Base-by-base conservation (phyloP, 1,140 invertebrate species). In the Pygmarrhopalites habei region DNA sequence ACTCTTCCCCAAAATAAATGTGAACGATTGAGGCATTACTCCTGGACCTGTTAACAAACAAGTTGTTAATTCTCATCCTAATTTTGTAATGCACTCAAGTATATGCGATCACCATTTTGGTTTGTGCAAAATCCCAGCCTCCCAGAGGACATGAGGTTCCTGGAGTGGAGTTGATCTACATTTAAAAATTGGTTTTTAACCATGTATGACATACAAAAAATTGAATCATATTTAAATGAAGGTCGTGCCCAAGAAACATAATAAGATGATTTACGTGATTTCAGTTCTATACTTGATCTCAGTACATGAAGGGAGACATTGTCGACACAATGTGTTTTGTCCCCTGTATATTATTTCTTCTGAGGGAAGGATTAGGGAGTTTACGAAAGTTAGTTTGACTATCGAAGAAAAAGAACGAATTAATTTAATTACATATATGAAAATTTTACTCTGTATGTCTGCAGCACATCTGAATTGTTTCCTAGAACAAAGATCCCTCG, bases 251-350 rank as follows among this genome's bases (percentile, higher is more conserved):
- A n/a, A n/a, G n/a, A n/a, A n/a, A n/a, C n/a, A n/a, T n/a, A n/a
- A n/a, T n/a, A n/a, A n/a, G n/a, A n/a, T n/a, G n/a, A n/a, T n/a
- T n/a, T n/a, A n/a, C n/a, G 61, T 47, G 1, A 39, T 60, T 30
- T 67, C 52, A 2, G 62, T 35, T 19, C n/a, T 3, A 19, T 60
- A 67, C 1, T 12, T 35, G 10, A 70, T 58, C 58, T 67, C 69
- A 1, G 65, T 65, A 58, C 69, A 70, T 0, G 66, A 49, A 23
- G 69, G 66, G n/a, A 56, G 49, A 30, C 69, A 70, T 17, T 65
- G 21, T 15, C 35, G 19, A 21, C 69, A 70, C 23, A 55, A 5
- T 28, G 12, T 55, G 25, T 14, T 55, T 12, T 55, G 29, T 7
- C 51, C 51, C 32, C 35, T 32, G n/a, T 55, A 39, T 32, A 62